Evolutionary conservation across 1,140 invertebrate genomes (phyloP), one percentile per base, ranked within the genome.

Genomic region (Trinorchestia longiramus): DNA sequence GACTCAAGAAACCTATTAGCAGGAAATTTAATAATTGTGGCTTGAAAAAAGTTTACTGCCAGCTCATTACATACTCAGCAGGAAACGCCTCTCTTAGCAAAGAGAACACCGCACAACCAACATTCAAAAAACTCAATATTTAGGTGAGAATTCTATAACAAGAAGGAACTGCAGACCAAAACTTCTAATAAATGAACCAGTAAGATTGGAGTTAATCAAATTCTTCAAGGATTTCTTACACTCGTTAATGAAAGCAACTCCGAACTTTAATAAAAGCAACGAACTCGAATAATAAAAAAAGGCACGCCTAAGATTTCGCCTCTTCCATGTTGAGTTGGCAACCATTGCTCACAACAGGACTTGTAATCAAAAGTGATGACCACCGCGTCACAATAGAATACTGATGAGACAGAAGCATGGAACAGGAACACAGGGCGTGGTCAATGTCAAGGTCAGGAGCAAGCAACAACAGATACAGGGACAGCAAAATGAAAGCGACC

Each of bases 391-490:
- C 11, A 42, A 15, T 15, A 42, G 43, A 90, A 90, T 42, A 42
- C 88, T 42, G 88, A 41, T 15, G 28, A 43, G 43, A 43, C 88
- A 41, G 88, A 41, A 90, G 41, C 88, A 42, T 42, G 88, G n/a
- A 42, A 41, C n/a, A 43, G 88, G n/a, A 42, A 3, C 11, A 43
- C 6, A 41, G 36, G 88, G 36, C 8, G 36, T 8, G 88, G 88
- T 90, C 88, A 90, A 90, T 90, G 88, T 41, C 88, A 90, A 41
- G 88, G 88, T 90, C 88, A 42, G 88, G 41, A 90, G 88, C 88
- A 90, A 90, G 88, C 88, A 90, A 77, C 62, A 77, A 77, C 62
- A 77, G 62, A 77, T 77, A 77, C 15, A 28, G 36, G 19, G 62
- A 77, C 62, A 77, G 62, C 62, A 11, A 77, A 77, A 77, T 77